These are phyloP conservation scores for Melanotaenia pygmaea DNA, from an alignment of 2,797 vertebrate genomes.

Conservation along the genomic window DNA sequence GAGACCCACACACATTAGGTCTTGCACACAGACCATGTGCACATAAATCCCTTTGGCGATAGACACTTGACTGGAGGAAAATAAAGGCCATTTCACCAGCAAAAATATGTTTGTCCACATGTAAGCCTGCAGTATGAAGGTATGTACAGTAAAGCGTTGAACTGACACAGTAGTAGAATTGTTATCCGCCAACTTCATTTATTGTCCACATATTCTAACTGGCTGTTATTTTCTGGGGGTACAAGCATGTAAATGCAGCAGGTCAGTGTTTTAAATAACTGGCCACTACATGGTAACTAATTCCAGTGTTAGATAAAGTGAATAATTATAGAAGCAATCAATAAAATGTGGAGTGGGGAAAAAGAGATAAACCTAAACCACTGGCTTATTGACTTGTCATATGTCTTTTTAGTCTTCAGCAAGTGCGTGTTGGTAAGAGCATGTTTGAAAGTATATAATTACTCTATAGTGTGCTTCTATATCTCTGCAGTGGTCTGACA, in stretches of 20 bases:
- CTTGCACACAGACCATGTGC: not conserved
- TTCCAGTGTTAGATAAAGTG: slow-evolving; percentile 75
- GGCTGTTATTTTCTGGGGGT: slow-evolving; percentile 13
- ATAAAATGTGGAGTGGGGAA: slow-evolving; percentile 62
- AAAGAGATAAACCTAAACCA: slow-evolving; percentile 75
- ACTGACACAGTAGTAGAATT: not conserved
- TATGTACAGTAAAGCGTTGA: not conserved
- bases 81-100: slow-evolving; percentile 12
- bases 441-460: slow-evolving; percentile 61
- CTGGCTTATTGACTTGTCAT: slow-evolving; percentile 83
- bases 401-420: slow-evolving; percentile 67
- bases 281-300: slow-evolving; percentile 52
- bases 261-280: slow-evolving; percentile 34
- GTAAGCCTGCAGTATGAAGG: not conserved
- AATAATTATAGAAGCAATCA: slow-evolving; percentile 79
- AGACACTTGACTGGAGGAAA: not conserved
- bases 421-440: slow-evolving; percentile 18
- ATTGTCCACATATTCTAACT: not conserved
- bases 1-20: not conserved
- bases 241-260: slow-evolving; percentile 23
- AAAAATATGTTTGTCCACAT: not conserved
- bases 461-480: slow-evolving; percentile 61
- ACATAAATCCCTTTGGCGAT: not conserved
- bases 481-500: slow-evolving; percentile 67
- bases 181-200: not conserved